Conservation (phyloP, 1,140 invertebrate species). For the Drosophila truncata region DNA sequence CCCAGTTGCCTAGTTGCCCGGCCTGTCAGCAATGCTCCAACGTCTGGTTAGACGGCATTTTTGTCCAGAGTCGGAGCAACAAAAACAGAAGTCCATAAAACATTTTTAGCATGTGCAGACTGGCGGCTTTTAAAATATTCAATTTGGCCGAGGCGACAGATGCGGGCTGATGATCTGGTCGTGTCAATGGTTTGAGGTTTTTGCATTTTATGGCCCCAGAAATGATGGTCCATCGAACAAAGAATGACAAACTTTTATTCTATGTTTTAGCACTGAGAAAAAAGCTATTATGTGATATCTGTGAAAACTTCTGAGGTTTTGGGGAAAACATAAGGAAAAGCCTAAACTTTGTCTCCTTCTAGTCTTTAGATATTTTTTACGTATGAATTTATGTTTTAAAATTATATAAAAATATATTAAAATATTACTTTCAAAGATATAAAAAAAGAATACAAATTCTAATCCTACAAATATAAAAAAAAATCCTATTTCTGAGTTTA, state of each 20-base stretch:
- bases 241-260: not conserved
- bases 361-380: no score
- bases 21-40: slow-evolving; percentile 44
- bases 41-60: slow-evolving; percentile 62
- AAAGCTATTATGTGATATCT: not conserved
- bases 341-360: no score
- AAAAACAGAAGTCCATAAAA: slow-evolving; percentile 64
- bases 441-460: no score
- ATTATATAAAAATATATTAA: no score
- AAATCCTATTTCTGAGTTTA: not conserved
- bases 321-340: not conserved
- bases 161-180: slow-evolving; percentile 47
- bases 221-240: slow-evolving; percentile 19
- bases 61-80: slow-evolving; percentile 17
- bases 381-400: no score
- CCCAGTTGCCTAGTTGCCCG: slow-evolving; percentile 24
- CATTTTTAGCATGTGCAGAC: slow-evolving; percentile 66
- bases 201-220: slow-evolving; percentile 33
- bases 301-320: not conserved
- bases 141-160: slow-evolving; percentile 40
- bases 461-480: not conserved
- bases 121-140: slow-evolving; percentile 62
- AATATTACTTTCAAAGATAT: not conserved
- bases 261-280: not conserved
- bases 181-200: slow-evolving; percentile 49